Base-by-base conservation (phyloP, 2,113 vertebrate species). In the Carassius gibelio region DNA sequence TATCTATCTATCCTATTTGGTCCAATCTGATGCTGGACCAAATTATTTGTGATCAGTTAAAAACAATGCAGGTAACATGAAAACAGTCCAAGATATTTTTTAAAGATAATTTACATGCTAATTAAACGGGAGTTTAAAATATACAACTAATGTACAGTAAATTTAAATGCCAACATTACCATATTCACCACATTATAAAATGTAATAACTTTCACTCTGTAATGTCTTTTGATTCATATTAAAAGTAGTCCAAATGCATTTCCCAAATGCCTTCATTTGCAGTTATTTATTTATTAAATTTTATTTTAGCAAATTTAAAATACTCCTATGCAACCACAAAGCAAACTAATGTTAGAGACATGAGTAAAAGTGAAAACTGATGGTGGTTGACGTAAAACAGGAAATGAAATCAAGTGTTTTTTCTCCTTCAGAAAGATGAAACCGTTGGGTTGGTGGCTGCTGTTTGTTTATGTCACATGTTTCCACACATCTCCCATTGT, bases 381-480 rank as follows among this genome's bases (percentile, higher is more conserved):
- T 0, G 4, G 11, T 2, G 21, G 38, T 8, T 23, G 71, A 48
- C 71, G 14, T 30, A 19, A 77, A 81, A 68, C 3, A 11, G 23
- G 42, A 81, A 81, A 36, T 68, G 6, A 68, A 45, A 66, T 11
- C 2, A 66, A 19, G 2, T 30, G 8, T 62, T 5, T 42, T 21
- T 71, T 71, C 23, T 62, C 5, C n/a, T 30, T 59, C 84, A n/a
- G 30, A 71, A 69, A 57, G 45, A 89, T 85, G 85, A 52, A 26
- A 55, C 8, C 48, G 1, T 71, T 13, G 0, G 6, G 48, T 38
- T 64, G 64, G 23, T 75, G 36, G 62, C 23, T 21, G 23, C 3
- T 79, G 55, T 26, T 26, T 52, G 17, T 85, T 66, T 36, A 79
- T 26, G 17, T 83, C n/a, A 42, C 23, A 3, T 82, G 55, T n/a